Conservation (phyloP, 2,797 vertebrate genomes). For the Pterois miles region DNA sequence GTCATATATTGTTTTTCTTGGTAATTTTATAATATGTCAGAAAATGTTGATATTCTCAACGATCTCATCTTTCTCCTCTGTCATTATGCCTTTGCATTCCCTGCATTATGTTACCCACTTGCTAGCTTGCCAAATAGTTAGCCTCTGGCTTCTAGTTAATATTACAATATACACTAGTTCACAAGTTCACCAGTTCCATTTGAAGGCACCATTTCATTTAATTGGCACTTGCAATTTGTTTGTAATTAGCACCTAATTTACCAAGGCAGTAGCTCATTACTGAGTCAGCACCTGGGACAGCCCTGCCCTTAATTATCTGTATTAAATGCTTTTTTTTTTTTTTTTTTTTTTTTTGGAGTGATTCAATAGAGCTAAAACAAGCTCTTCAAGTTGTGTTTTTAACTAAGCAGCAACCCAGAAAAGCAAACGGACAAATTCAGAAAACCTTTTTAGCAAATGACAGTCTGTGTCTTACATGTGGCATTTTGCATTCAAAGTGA, state of each 20-base stretch:
- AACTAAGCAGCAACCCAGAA: neutral
- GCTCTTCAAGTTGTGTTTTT: neutral
- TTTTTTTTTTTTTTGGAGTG: neutral
- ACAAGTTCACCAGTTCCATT: too few species aligned
- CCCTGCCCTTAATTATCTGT: neutral
- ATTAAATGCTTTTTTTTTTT: neutral
- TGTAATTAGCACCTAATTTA: constrained; percentile 19
- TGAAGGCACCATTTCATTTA: too few species aligned
- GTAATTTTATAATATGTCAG: too few species aligned
- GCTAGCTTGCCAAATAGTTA: too few species aligned
- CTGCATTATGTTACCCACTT: too few species aligned
- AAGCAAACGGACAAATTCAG: neutral
- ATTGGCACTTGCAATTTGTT: neutral
- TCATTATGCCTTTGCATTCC: too few species aligned
- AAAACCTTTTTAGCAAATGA: neutral
- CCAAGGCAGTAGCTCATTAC: constrained; percentile 9
- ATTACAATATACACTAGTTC: too few species aligned
- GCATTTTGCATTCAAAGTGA: neutral
- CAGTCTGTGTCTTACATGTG: neutral
- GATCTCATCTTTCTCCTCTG: too few species aligned
- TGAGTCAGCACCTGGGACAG: constrained; percentile 7
- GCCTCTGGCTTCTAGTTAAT: too few species aligned
- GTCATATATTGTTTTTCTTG: too few species aligned
- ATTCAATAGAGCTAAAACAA: neutral
- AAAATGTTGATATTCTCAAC: too few species aligned